Base-by-base conservation (phyloP, 2,113 vertebrate genomes). In the Thamnaconus septentrionalis region DNA sequence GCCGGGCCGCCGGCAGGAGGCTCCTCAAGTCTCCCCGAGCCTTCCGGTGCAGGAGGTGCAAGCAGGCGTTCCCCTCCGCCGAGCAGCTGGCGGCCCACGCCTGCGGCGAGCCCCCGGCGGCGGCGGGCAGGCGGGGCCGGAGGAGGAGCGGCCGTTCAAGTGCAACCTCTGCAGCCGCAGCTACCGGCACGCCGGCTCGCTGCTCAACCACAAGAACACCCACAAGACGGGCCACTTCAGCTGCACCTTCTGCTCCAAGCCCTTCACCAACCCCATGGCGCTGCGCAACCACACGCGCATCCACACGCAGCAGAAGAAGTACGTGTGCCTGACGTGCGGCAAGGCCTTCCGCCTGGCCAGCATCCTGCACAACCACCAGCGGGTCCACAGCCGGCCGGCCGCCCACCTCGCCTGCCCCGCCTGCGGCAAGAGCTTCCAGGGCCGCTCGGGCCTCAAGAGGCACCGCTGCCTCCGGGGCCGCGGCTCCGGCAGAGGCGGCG, bases 401-500 rank as follows among this genome's bases (percentile, higher is more conserved):
- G 87, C 82, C 43, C 89, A 90, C 72, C 92, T 94, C 85, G 85
- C 84, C 70, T 95, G 94, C 44, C 76, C 87, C 0, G 85, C 60
- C 0, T 95, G 94, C 70, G 90, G 92, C 8, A 93, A 92, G 60
- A 88, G 83, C 58, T 96, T 96, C 76, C 90, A 90, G 63, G 90
- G 85, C 31, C 75, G 81, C 45, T 80, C 90, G 0, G 87, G 89
- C 3, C 83, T 93, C 18, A 90, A 89, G 82, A 91, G 91, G 59
- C 93, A 93, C 53, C 89, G 84, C 48, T 92, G 90, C 76, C 81
- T 61, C 59, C 64, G 73, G 61, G 73, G 77, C 57, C 85, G 76
- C 69, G 76, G 69, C 53, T 41, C 45, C 0, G n/a, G 44, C 1
- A 61, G 62, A 18, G 53, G 78, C 3, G 69, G 72, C 48, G 62